Evolutionary conservation across 2,888 invertebrate species (phyloP), one percentile per base, ranked within the genome.

Genomic region (Eudasyphora cyanicolor): DNA sequence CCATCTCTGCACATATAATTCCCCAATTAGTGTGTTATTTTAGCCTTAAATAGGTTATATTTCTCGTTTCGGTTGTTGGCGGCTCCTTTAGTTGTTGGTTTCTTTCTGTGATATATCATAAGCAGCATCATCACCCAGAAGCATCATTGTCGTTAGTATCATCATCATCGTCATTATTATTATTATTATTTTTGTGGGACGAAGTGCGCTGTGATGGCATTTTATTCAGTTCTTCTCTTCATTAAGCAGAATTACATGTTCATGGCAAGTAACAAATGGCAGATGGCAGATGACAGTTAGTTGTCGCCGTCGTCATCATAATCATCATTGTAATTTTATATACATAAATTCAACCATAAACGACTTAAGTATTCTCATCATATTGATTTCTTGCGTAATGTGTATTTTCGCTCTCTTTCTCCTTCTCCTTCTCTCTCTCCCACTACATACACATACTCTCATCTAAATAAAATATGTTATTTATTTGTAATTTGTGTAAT

Each of bases 21-120:
- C 75, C 27, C 75, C 84, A 84, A 84, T 84, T 84, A 84, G 81
- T 84, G 81, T 84, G 84, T 81, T 84, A 84, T 84, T 80, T 84
- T 76, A 76, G 82, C 54, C 79, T 83, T 83, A 83, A 83, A 79
- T 80, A 75, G 83, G 83, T 83, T 80, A 83, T 82, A 74, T 80
- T 24, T 64, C 70, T 62, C 77, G 62, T 79, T 80, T 83, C 17
- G 76, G 27, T 78, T 38, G 12, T 29, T 60, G 62, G 70, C 29
- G 5, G n/a, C n/a, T n/a, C n/a, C n/a, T n/a, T n/a, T n/a, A 42
- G 17, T 6, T 70, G 71, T 76, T 6, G 38, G 19, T 57, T 10
- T 7, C 42, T 45, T n/a, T 32, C 38, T 76, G 45, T 79, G 49
- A 12, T 17, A 32, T 62, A 49, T 35, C 49, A 75, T 10, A 27